These are phyloP conservation scores for Saimiri boliviensis DNA, from an alignment of 2,113 vertebrate species.

Conservation along the genomic window DNA sequence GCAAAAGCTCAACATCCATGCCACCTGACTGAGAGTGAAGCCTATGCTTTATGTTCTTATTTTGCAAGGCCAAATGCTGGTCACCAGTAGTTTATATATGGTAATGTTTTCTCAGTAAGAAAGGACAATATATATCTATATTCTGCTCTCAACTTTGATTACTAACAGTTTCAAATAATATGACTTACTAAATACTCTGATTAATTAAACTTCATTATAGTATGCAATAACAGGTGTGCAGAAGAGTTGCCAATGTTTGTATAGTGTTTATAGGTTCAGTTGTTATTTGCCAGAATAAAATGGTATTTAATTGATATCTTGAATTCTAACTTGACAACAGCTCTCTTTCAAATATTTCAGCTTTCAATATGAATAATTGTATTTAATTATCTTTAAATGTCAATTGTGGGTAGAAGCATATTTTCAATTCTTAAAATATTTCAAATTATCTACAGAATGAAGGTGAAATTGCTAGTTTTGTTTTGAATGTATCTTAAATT, in stretches of 20 bases:
- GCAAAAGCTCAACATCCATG: not conserved
- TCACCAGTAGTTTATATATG: slow-evolving; percentile 6
- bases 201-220: slow-evolving; percentile 87
- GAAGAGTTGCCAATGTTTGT: slow-evolving; percentile 75
- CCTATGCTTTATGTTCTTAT: slow-evolving; percentile 77
- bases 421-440: slow-evolving; percentile 23
- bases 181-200: slow-evolving; percentile 85
- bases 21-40: slow-evolving; percentile 74
- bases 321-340: slow-evolving; percentile 60
- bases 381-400: slow-evolving; percentile 28
- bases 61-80: slow-evolving; percentile 78
- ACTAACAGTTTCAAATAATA: slow-evolving; percentile 73
- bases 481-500: not conserved
- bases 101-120: slow-evolving; percentile 62
- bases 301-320: slow-evolving; percentile 71
- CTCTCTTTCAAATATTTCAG: slow-evolving; percentile 8
- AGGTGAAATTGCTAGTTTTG: not conserved
- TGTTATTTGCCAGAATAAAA: slow-evolving; percentile 76
- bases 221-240: slow-evolving; percentile 84
- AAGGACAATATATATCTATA: slow-evolving; percentile 65
- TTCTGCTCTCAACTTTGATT: slow-evolving; percentile 75
- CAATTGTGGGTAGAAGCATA: not conserved
- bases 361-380: slow-evolving; percentile 12
- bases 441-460: not conserved
- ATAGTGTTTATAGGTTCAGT: slow-evolving; percentile 60